Evolutionary conservation across 1,140 invertebrate genomes (phyloP), one percentile per base, ranked within the genome.

Genomic region (Epicauta chinensis): DNA sequence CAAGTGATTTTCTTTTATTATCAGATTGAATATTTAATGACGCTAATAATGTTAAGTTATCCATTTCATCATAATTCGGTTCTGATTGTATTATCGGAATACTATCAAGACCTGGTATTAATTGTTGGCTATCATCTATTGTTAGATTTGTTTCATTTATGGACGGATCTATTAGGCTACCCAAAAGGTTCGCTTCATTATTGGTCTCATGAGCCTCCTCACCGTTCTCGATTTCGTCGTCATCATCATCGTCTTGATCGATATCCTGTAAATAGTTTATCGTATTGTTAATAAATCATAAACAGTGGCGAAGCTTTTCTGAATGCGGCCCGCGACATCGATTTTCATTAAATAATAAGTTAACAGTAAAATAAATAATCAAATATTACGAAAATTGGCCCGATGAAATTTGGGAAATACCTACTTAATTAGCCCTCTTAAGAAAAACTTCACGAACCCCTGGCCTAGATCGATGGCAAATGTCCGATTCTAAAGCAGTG

Each of bases 41-140:
- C 12, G 64, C 61, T 10, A 71, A 53, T 31, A 71, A 51, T 0
- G 69, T 66, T 17, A 67, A 51, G 52, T 69, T 71, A 58, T 71
- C 69, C 69, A 71, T 71, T 35, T 56, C 58, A 34, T 63, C 59
- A 45, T 71, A 69, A 51, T 71, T 66, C 2, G 66, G 68, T 56
- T 70, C 69, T 1, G 36, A n/a, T 16, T 57, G 37, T 3, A 38
- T 34, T 12, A 2, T 12, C 51, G 4, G 32, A 15, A 10, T 30
- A 41, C 29, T 29, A 39, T 59, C 42, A 9, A 67, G 48, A 30
- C 54, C 57, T 5, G 64, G 61, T 36, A 66, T 58, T 16, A 66
- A 36, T 7, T 56, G 45, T 23, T 57, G 51, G 37, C 32, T 50
- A 23, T 44, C 46, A 38, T 56, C 44, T 9, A 49, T 56, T 16